These are phyloP conservation scores for Pachyseris speciosa DNA, from an alignment of 64 coral and sea anemone species.

Conservation along the genomic window DNA sequence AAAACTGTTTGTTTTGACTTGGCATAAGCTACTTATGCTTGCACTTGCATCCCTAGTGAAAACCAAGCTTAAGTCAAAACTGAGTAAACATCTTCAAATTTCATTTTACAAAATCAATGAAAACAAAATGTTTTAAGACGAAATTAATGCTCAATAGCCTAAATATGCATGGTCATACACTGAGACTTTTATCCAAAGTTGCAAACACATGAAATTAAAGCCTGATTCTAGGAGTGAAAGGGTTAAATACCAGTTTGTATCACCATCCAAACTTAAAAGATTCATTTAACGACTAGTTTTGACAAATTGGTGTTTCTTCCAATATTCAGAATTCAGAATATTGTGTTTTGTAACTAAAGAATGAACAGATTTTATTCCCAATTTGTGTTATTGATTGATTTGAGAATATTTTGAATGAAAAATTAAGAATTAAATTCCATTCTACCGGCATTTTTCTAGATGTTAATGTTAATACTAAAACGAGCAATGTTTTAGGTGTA, in stretches of 20 bases:
- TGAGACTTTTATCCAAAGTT: too few species aligned
- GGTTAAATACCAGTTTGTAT: neutral
- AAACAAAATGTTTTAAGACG: too few species aligned
- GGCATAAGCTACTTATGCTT: too few species aligned
- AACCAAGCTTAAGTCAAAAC: too few species aligned
- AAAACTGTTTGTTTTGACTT: too few species aligned
- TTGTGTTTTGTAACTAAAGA: neutral
- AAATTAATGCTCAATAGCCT: too few species aligned
- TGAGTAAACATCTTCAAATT: too few species aligned
- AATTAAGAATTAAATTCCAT: neutral
- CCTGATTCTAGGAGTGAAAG: neutral
- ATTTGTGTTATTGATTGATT: conserved; percentile 1
- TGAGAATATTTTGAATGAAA: neutral
- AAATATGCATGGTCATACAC: too few species aligned
- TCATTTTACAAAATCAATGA: too few species aligned
- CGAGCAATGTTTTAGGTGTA: neutral
- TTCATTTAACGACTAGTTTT: neutral
- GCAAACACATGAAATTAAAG: neutral
- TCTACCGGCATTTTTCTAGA: neutral
- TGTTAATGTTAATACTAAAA: neutral
- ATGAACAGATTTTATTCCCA: neutral
- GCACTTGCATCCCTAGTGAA: too few species aligned
- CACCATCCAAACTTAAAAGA: neutral
- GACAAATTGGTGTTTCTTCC: neutral
- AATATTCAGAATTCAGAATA: neutral